Conservation (phyloP, 2,113 vertebrate species). For the Barbus barbus region DNA sequence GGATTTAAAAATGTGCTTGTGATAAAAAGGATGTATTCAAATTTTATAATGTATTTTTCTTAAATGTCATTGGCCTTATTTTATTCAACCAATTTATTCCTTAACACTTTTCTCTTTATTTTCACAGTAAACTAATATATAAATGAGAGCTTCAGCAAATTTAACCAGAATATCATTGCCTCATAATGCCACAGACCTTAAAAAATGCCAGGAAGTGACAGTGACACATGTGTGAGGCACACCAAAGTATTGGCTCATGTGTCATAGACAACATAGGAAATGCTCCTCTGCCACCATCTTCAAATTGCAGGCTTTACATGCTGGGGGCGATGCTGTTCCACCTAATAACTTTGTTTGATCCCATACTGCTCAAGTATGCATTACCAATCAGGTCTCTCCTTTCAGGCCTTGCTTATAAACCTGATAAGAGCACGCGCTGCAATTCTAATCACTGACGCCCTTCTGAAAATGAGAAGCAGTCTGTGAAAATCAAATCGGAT, state of each 20-base stretch:
- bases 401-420: constrained; percentile 49
- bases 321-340: background rate
- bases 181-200: background rate
- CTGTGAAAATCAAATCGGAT: constrained; percentile 67
- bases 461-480: constrained; percentile 59
- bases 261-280: background rate
- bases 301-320: background rate
- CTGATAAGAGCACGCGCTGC: constrained; percentile 52
- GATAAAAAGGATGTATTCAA: too few species aligned
- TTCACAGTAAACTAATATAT: background rate
- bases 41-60: too few species aligned
- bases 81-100: too few species aligned
- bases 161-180: background rate
- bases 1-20: too few species aligned
- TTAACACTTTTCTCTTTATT: background rate
- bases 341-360: constrained; percentile 47
- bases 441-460: constrained; percentile 64
- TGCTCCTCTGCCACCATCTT: background rate
- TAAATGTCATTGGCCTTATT: too few species aligned
- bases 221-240: too few species aligned
- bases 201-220: too few species aligned
- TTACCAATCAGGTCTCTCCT: constrained; percentile 46
- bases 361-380: constrained; percentile 45
- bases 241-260: background rate
- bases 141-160: background rate